Base-by-base conservation (phyloP, 2,888 invertebrate genomes). In the Megastigmus dorsalis region DNA sequence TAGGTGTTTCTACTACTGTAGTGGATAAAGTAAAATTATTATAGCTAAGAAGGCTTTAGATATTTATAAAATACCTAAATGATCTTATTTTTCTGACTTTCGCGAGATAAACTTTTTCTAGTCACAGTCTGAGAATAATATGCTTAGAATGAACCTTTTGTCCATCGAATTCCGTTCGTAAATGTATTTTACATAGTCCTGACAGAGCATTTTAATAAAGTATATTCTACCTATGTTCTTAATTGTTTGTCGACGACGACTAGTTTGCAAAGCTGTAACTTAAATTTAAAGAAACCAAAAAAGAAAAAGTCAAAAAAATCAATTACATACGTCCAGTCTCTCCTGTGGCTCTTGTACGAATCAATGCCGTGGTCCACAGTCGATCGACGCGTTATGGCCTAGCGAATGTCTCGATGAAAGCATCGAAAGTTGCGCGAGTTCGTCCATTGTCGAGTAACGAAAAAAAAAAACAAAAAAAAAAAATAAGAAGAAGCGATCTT, bases 381-480 rank as follows among this genome's bases (percentile, higher is more conserved):
- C 36, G 74, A 71, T 70, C 48, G 66, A 38, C 18, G 63, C 77
- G 57, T 74, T 74, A 80, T 73, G 83, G 80, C 82, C 82, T 82
- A 82, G 74, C 57, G 67, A 36, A 78, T 71, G 52, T 15, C 26
- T 52, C 74, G 73, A 79, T 10, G 20, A 41, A 23, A 41, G 10
- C n/a, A 30, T 59, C 13, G 50, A 68, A 54, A 59, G 23, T 41
- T 55, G 23, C 43, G 41, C 15, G 15, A 41, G 20, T 60, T 55
- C 55, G 70, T 71, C 70, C 45, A 63, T 66, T 48, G 36, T 41
- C 15, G 45, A 48, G 1, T 57, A 33, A 69, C 38, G 1, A n/a
- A 41, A 30, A n/a, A n/a, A n/a, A n/a, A n/a, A n/a, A n/a, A n/a
- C n/a, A n/a, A n/a, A n/a, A n/a, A n/a, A n/a, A n/a, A n/a, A n/a